A percentile compares a stretch with the other conserved stretches of the same genome.
These are phyloP conservation scores for Patiria pectinifera DNA, from an alignment of 53 echinoderm and acorn worm species.

Conservation along the genomic window DNA sequence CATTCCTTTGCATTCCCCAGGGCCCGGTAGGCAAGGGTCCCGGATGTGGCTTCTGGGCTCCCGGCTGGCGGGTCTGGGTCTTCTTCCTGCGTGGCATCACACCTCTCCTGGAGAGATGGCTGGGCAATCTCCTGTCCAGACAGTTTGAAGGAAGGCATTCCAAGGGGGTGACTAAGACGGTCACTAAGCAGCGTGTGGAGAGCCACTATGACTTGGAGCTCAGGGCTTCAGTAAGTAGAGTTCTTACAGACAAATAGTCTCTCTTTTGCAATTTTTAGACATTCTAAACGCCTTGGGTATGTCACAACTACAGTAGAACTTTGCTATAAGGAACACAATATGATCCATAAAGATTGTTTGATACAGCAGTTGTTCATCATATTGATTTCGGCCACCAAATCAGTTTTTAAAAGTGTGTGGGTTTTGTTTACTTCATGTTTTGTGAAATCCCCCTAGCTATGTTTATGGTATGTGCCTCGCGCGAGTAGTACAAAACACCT, in stretches of 20 bases:
- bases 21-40: conserved; percentile 99
- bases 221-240: conserved; percentile 86
- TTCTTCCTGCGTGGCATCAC: conserved; percentile 99
- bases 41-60: conserved; percentile 97
- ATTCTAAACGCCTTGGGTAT: not conserved
- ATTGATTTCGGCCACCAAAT: too few relatives aligned
- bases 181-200: conserved; percentile 98
- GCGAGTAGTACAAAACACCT: too few relatives aligned
- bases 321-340: too few relatives aligned
- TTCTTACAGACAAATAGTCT: not conserved
- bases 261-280: not conserved
- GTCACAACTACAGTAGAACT: too few relatives aligned
- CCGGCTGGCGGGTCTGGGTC: conserved; percentile 99
- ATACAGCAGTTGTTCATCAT: too few relatives aligned
- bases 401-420: too few relatives aligned
- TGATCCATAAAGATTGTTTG: too few relatives aligned
- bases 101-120: conserved; percentile 96
- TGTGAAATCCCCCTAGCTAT: too few relatives aligned
- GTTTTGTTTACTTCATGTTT: too few relatives aligned
- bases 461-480: too few relatives aligned
- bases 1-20: conserved; percentile 36
- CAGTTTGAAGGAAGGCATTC: conserved; percentile 99
- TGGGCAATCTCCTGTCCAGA: conserved; percentile 95
- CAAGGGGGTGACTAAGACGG: conserved; percentile 99
- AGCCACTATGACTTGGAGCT: conserved; percentile 98